phyloP scores from a whole-genome alignment of 2,113 vertebrate species.

The Scalopus aquaticus region DNA sequence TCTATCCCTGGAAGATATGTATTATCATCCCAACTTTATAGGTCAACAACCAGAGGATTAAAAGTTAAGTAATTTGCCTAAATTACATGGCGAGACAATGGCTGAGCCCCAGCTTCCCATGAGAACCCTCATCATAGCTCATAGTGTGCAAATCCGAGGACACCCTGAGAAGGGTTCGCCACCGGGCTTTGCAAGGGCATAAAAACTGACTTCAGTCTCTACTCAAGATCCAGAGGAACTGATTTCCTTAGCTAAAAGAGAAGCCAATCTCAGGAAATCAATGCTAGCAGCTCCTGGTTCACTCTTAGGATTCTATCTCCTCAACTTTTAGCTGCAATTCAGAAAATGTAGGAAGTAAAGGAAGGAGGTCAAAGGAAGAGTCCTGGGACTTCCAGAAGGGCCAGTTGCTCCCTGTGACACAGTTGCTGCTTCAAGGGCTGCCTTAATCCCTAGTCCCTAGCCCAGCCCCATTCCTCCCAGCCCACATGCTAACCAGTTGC shows the following conservation, averaged over 20 bases:
- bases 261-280: neutral
- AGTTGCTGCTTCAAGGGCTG: constrained; percentile 53
- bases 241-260: neutral
- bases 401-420: constrained; percentile 53
- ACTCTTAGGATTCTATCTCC: neutral
- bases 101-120: neutral
- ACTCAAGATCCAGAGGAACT: neutral
- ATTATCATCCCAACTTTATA: neutral
- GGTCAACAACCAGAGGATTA: neutral
- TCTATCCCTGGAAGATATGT: neutral
- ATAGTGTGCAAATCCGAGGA: fast-evolving
- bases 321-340: neutral
- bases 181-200: neutral
- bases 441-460: constrained; percentile 49
- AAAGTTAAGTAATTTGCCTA: neutral
- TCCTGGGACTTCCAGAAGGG: neutral
- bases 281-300: neutral
- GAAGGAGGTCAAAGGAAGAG: constrained; percentile 4
- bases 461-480: constrained; percentile 53
- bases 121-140: neutral
- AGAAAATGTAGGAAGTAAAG: constrained; percentile 36
- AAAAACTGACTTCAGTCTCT: neutral
- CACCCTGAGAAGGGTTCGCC: neutral
- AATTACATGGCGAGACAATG: neutral
- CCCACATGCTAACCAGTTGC: constrained; percentile 66